A percentile compares a stretch with the other conserved stretches of the same genome.
phyloP scores from a whole-genome alignment of 2,888 invertebrate species.

The Cephus rjabovi region DNA sequence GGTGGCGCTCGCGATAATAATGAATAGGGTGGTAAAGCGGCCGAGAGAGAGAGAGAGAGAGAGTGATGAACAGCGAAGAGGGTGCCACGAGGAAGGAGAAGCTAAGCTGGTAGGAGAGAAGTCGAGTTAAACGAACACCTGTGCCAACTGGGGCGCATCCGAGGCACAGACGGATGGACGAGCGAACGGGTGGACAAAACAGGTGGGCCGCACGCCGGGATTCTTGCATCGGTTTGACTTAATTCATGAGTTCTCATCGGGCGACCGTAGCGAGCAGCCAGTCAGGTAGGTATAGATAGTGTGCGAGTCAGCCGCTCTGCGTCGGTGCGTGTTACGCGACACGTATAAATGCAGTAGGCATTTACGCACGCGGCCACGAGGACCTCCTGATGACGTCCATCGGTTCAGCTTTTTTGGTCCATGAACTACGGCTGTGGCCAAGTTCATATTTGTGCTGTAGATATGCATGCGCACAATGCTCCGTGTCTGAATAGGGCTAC shows the following conservation, averaged over 20 bases:
- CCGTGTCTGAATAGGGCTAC: not conserved
- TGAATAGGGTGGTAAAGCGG: constrained; percentile 32
- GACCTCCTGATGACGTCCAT: not conserved
- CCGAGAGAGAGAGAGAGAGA: constrained; percentile 13
- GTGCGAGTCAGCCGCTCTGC: not conserved
- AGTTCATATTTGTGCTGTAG: not conserved
- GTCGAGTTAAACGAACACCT: constrained; percentile 60
- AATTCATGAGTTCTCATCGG: constrained; percentile 17
- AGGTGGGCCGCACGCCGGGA: constrained; percentile 20
- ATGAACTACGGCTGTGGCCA: not conserved
- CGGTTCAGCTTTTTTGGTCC: not conserved
- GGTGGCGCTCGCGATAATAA: constrained; percentile 41
- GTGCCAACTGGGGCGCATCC: constrained; percentile 65
- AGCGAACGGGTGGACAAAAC: constrained; percentile 34
- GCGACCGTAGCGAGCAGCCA: not conserved
- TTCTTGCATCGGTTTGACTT: constrained; percentile 27
- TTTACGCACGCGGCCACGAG: not conserved
- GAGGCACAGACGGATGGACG: constrained; percentile 39
- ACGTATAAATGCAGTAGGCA: not conserved
- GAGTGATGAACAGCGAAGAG: constrained; percentile 26
- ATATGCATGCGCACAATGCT: not conserved
- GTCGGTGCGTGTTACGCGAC: not conserved
- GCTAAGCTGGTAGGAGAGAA: constrained; percentile 18
- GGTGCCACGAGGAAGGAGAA: constrained; percentile 6
- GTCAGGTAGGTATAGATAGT: not conserved